Base-by-base conservation (phyloP, 2,113 vertebrate species). In the Catagonus wagneri region DNA sequence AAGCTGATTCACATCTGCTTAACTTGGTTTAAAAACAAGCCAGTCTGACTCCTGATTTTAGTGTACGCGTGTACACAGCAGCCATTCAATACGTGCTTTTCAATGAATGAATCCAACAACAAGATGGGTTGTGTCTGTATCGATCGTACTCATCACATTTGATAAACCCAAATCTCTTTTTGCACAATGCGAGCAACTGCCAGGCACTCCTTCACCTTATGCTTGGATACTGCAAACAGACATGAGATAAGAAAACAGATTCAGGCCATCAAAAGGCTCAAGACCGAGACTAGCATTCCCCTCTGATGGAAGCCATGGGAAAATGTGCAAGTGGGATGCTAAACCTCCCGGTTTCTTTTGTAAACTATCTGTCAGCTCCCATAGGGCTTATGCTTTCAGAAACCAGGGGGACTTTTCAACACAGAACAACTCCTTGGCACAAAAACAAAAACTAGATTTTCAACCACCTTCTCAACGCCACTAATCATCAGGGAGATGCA, bases 361-460 rank as follows among this genome's bases (percentile, higher is more conserved):
- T 29, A 85, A 76, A 85, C 63, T 61, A 75, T 83, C 52, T 74
- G 52, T 74, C 83, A 63, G n/a, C 39, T 91, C 34, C 68, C 61
- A 60, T 23, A 25, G 10, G 17, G 25, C 34, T 78, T 66, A 86
- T 25, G 32, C 19, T 34, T 61, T 95, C 63, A 76, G 71, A 66
- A 95, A 66, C 69, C 65, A 84, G 89, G 87, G 32, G 25, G 54
- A 54, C 50, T 89, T 68, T 92, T 75, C 34, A 65, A 92, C 94
- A 85, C 1, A 94, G 93, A 88, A 95, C 44, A 54, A 76, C 63
- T 71, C 22, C 44, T 93, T 44, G 29, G 72, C n/a, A 52, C 61
- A 60, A 60, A 92, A 80, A 22, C 3, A 34, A 60, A 74, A 44
- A 74, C 16, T 39, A 29, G 80, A 72, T 68, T 50, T 71, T 25